Conservation (phyloP, 2,113 vertebrate genomes). For the Etia nguti region DNA sequence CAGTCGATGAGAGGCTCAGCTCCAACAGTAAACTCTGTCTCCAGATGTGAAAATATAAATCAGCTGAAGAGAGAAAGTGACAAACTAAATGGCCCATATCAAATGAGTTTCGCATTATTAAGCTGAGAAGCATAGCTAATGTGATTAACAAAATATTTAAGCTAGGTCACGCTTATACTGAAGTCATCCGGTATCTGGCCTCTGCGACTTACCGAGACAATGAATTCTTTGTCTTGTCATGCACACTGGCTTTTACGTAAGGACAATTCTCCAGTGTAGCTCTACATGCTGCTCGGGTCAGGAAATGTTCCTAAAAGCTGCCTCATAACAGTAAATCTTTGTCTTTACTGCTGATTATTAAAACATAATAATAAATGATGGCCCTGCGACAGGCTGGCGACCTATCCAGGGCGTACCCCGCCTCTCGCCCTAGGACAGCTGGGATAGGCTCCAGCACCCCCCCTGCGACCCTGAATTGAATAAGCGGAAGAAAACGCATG, state of each 20-base stretch:
- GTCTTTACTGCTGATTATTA: not conserved
- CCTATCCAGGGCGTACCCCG: not conserved
- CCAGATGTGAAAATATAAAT: not conserved
- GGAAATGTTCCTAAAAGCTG: not conserved
- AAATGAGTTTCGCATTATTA: not conserved
- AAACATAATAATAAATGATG: not conserved
- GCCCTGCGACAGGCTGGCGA: not conserved
- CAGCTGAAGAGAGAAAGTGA: not conserved
- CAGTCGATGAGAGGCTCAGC: not conserved
- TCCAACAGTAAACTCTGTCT: not conserved
- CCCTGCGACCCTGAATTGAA: not conserved
- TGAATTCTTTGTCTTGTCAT: not conserved
- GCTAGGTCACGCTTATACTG: not conserved
- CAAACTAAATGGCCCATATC: not conserved
- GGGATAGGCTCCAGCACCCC: not conserved
- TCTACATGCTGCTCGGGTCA: not conserved
- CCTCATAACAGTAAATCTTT: not conserved
- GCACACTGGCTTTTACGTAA: not conserved
- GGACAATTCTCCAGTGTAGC: not conserved
- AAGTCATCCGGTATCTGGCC: constrained; percentile 8
- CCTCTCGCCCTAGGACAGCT: not conserved
- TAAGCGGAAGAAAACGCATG: not conserved
- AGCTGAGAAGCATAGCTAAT: constrained; percentile 2
- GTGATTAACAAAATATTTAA: constrained; percentile 26
- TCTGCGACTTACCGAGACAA: not conserved